Evolutionary conservation across 2,888 invertebrate genomes (phyloP).

Genomic region (Chymomyza amoena): DNA sequence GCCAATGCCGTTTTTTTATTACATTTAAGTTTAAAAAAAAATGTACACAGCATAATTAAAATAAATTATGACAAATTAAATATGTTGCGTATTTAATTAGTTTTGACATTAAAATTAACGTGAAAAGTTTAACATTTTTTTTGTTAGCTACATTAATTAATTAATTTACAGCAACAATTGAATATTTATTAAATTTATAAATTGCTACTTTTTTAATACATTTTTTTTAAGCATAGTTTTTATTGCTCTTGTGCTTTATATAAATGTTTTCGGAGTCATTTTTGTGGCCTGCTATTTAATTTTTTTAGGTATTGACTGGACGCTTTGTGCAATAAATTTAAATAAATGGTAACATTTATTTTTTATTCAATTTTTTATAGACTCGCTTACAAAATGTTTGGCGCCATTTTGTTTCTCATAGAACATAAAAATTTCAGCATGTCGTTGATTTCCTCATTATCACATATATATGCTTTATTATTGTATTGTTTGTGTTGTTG

Average conservation of each 20-base stretch:
- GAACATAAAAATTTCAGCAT: too few relatives aligned
- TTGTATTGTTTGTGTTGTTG: conserved; percentile 10
- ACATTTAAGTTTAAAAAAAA: neutral
- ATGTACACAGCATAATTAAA: neutral
- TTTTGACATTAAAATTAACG: conserved; percentile 1
- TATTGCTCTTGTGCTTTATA: neutral
- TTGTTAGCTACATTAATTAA: neutral
- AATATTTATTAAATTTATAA: neutral
- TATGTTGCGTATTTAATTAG: conserved; percentile 44
- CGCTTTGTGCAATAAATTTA: neutral
- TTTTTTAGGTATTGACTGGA: neutral
- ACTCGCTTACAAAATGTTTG: neutral
- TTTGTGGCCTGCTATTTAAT: neutral
- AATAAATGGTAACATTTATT: neutral
- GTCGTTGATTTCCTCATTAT: neutral
- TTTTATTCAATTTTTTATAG: neutral
- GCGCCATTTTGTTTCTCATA: neutral
- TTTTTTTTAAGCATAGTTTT: neutral
- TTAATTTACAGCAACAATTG: neutral
- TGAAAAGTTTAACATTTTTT: neutral
- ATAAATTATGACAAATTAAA: conserved; percentile 20
- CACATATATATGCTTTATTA: neutral
- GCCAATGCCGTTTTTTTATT: too few relatives aligned
- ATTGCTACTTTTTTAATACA: neutral
- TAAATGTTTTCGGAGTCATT: neutral